A percentile compares a stretch with the other conserved stretches of the same genome.
Evolutionary conservation across 2,113 vertebrate species (phyloP).

Genomic region (Gopherus flavomarginatus): DNA sequence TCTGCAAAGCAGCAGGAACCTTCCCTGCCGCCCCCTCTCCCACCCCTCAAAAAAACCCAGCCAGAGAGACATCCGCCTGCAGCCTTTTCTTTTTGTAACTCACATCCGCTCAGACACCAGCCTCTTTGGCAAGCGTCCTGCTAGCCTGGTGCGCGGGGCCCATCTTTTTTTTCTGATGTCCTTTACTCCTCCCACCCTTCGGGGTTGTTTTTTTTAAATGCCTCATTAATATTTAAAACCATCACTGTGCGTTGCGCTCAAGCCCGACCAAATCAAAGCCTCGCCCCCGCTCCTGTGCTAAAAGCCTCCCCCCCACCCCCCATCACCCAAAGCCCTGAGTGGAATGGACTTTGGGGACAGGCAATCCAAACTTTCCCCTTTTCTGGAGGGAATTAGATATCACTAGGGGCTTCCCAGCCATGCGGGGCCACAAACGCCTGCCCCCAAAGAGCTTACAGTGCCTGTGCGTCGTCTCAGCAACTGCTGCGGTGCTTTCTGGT

Average conservation of each 20-base stretch:
- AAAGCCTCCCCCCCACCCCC: neutral
- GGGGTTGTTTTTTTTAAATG: neutral
- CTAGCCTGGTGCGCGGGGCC: conserved; percentile 17
- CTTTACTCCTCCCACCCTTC: neutral
- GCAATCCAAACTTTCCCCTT: neutral
- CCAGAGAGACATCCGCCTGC: neutral
- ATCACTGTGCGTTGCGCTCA: neutral
- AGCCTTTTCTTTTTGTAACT: neutral
- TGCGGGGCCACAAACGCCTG: neutral
- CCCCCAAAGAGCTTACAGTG: neutral
- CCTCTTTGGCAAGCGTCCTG: neutral
- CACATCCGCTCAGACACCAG: neutral
- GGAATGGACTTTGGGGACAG: neutral
- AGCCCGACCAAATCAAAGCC: conserved; percentile 54
- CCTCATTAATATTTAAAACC: conserved; percentile 67
- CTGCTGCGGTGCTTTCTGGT: neutral
- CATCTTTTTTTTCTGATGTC: neutral
- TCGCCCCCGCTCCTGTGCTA: neutral
- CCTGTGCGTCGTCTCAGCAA: neutral
- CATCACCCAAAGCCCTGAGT: neutral
- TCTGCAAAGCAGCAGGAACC: neutral
- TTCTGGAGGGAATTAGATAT: neutral
- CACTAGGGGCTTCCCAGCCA: neutral
- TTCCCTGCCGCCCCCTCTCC: neutral
- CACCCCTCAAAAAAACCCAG: neutral